Conservation (phyloP, 2,797 vertebrate species). For the Tokudaia muenninki region DNA sequence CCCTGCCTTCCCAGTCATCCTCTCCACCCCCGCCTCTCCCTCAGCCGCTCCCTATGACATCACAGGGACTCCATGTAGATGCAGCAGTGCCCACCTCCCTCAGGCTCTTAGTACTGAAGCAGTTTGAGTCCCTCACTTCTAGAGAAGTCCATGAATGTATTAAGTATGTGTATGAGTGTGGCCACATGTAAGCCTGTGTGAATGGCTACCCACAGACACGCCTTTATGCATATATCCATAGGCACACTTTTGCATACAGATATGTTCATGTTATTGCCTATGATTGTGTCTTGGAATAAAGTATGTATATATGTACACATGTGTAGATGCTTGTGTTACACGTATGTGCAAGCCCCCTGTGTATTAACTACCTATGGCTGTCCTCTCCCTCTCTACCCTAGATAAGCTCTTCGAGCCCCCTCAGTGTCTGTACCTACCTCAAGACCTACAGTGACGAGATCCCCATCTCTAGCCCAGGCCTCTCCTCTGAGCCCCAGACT, state of each 20-base stretch:
- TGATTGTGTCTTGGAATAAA: not conserved
- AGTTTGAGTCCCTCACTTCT: not conserved
- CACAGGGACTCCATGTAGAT: not conserved
- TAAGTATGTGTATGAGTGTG: no score
- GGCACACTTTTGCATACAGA: not conserved
- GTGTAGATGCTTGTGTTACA: not conserved
- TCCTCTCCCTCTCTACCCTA: not conserved
- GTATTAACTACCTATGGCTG: not conserved
- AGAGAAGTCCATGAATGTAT: not conserved
- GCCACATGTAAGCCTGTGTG: not conserved
- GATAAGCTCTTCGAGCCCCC: not conserved
- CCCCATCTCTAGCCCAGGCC: not conserved
- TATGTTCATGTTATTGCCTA: not conserved
- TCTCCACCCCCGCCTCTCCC: not conserved
- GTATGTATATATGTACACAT: not conserved
- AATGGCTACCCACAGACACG: rapidly evolving
- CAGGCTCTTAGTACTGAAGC: not conserved
- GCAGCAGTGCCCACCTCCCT: not conserved
- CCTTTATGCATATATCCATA: not conserved
- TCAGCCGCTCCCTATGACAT: not conserved
- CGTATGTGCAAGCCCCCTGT: not conserved
- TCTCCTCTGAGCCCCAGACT: slow-evolving; percentile 4
- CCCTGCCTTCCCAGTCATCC: not conserved
- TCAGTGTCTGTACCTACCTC: not conserved
- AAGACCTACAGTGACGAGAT: not conserved